phyloP scores from a whole-genome alignment of 2,113 vertebrate species.

The Colaptes auratus region DNA sequence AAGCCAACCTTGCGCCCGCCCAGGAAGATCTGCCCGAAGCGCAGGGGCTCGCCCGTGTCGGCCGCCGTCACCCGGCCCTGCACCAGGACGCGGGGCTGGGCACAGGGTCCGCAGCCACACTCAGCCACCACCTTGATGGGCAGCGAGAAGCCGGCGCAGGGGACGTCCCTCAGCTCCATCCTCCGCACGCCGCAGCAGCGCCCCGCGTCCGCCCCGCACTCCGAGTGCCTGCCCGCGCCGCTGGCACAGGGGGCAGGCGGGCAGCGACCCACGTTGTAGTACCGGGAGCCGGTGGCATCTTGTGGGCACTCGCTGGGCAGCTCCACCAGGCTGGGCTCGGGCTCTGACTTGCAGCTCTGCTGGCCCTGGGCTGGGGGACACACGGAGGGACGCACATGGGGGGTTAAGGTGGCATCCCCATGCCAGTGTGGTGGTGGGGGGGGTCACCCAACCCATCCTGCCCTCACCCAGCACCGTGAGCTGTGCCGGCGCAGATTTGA shows the following conservation, averaged over 20 bases:
- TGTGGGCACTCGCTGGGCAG: conserved; percentile 86
- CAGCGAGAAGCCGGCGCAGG: conserved; percentile 81
- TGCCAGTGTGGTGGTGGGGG: fast-evolving
- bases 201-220: conserved; percentile 75
- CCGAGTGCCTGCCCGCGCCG: conserved; percentile 32
- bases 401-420: neutral
- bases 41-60: conserved; percentile 87
- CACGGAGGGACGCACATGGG: too few species aligned
- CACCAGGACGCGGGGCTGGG: conserved; percentile 82
- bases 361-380: conserved; percentile 20
- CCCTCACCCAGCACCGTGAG: conserved; percentile 86
- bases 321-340: conserved; percentile 84
- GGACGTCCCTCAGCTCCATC: conserved; percentile 81
- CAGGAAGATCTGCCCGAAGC: conserved; percentile 90
- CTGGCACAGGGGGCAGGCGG: conserved; percentile 81
- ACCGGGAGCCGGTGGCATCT: conserved; percentile 75
- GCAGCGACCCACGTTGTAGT: conserved; percentile 89
- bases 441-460: fast-evolving
- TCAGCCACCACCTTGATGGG: conserved; percentile 85
- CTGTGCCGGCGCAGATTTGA: conserved; percentile 81
- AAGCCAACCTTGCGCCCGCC: conserved; percentile 81
- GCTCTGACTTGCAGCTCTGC: conserved; percentile 80
- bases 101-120: conserved; percentile 88
- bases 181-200: conserved; percentile 85
- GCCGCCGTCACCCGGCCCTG: conserved; percentile 86